These are phyloP conservation scores for Noctua fimbriata DNA, from an alignment of 2,888 invertebrate genomes.

Conservation along the genomic window DNA sequence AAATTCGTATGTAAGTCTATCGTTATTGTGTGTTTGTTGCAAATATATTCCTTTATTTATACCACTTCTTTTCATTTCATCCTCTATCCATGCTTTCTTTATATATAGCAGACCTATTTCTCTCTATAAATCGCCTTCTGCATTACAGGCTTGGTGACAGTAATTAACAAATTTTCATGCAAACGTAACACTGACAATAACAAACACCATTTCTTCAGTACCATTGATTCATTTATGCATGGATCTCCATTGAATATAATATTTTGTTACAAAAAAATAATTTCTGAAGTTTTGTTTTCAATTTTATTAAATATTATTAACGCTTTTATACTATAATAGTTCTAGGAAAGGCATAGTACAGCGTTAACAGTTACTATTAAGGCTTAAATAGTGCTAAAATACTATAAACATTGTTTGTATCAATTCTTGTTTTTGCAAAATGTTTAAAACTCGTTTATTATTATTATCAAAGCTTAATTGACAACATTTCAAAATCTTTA, in stretches of 20 bases:
- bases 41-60: conserved; percentile 90
- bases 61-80: conserved; percentile 90
- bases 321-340: conserved; percentile 86
- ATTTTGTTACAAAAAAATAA: conserved; percentile 77
- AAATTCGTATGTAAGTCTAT: conserved; percentile 84
- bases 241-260: conserved; percentile 86
- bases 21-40: conserved; percentile 90
- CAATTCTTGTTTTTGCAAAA: conserved; percentile 72
- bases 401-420: conserved; percentile 71
- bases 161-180: conserved; percentile 84
- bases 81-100: conserved; percentile 88
- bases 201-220: conserved; percentile 90
- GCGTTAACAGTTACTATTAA: conserved; percentile 82
- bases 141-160: conserved; percentile 87
- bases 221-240: conserved; percentile 90
- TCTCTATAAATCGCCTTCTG: conserved; percentile 82
- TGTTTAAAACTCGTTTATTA: conserved; percentile 59
- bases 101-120: conserved; percentile 87
- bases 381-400: conserved; percentile 86
- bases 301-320: conserved; percentile 84
- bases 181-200: conserved; percentile 82
- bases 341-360: conserved; percentile 87
- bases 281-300: conserved; percentile 75
- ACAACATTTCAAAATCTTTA: conserved; percentile 2
- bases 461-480: conserved; percentile 33